phyloP scores from a whole-genome alignment of 2,888 invertebrate species.

The Calameuta filiformis region DNA sequence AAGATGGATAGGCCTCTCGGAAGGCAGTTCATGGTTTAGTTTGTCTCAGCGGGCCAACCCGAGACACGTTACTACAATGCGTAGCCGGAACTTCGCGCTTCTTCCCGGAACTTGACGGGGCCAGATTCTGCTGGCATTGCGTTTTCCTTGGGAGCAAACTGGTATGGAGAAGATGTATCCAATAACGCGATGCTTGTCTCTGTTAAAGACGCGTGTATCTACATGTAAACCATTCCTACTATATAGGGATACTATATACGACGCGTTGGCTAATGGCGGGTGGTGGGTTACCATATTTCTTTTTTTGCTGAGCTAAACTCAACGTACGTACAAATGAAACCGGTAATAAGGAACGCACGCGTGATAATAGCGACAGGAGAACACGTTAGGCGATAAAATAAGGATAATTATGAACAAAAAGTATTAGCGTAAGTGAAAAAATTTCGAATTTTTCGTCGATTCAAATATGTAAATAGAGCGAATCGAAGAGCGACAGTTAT shows the following conservation, averaged over 20 bases:
- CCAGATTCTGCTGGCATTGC: conserved; percentile 50
- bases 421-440: background rate
- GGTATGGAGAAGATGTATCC: conserved; percentile 23
- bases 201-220: conserved; percentile 25
- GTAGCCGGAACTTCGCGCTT: conserved; percentile 54
- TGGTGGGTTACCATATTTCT: background rate
- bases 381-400: background rate
- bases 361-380: background rate
- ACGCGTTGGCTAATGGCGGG: background rate
- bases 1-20: conserved; percentile 20
- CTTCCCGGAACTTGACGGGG: conserved; percentile 53
- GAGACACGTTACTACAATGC: conserved; percentile 32
- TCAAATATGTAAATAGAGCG: background rate
- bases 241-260: background rate
- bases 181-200: conserved; percentile 29
- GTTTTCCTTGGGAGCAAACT: conserved; percentile 45
- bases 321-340: background rate
- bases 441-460: background rate
- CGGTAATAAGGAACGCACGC: background rate
- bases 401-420: background rate
- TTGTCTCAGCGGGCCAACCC: conserved; percentile 41
- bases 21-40: conserved; percentile 29
- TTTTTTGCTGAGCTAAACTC: background rate
- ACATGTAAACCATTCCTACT: conserved; percentile 20
- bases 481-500: background rate